These are phyloP conservation scores for Lycophotia porphyrea DNA, from an alignment of 2,888 invertebrate species.

Conservation along the genomic window DNA sequence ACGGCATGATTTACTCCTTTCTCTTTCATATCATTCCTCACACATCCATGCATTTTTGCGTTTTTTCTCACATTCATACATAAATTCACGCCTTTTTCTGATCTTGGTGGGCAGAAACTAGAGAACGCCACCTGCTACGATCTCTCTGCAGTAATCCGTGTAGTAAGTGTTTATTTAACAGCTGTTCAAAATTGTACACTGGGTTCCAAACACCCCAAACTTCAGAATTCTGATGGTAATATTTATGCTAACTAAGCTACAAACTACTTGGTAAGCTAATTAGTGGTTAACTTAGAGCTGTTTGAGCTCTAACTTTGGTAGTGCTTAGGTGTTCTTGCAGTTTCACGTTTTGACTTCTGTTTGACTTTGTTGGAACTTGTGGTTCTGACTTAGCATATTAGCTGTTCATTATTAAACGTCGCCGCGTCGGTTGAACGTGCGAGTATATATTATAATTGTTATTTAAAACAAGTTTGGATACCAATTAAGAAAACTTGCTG, in stretches of 20 bases:
- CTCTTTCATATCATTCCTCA: too few relatives aligned
- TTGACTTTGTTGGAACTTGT: conserved; percentile 6
- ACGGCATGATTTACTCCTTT: too few relatives aligned
- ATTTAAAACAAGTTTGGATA: too few relatives aligned
- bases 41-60: too few relatives aligned
- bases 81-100: not conserved
- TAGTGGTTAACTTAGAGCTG: conserved; percentile 5
- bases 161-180: not conserved
- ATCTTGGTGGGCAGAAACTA: not conserved
- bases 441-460: not conserved
- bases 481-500: not conserved
- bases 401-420: not conserved
- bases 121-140: not conserved
- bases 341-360: not conserved
- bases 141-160: not conserved
- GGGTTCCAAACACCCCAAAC: too few relatives aligned
- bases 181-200: conserved; percentile 6
- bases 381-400: not conserved
- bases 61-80: not conserved
- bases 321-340: not conserved
- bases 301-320: conserved; percentile 26
- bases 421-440: not conserved
- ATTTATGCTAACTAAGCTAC: conserved; percentile 18
- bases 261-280: conserved; percentile 11
- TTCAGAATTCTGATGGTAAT: not conserved